phyloP scores from a whole-genome alignment of 2,113 vertebrate species.

The Chamaea fasciata region DNA sequence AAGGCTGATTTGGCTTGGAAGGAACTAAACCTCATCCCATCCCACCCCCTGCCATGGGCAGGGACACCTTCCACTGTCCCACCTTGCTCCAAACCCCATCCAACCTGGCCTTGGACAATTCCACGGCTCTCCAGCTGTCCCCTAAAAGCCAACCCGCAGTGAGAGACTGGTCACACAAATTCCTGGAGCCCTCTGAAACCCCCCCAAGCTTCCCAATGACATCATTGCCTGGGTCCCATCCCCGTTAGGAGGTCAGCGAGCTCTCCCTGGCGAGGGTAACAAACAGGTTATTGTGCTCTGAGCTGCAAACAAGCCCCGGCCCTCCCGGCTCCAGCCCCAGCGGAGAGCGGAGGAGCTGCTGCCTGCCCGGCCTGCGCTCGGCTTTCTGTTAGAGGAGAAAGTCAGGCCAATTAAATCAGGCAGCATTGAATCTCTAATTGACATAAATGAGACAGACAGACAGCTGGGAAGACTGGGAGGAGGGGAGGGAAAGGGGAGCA shows the following conservation, averaged over 20 bases:
- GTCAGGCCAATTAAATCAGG: conserved; percentile 72
- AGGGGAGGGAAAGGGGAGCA: conserved; percentile 54
- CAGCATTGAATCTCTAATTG: conserved; percentile 73
- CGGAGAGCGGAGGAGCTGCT: not conserved
- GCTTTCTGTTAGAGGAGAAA: conserved; percentile 54
- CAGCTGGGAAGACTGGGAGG: conserved; percentile 60
- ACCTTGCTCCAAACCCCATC: not conserved
- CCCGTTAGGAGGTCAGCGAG: not conserved
- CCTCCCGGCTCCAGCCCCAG: not conserved
- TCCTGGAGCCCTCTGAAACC: not conserved
- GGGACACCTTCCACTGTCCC: not conserved
- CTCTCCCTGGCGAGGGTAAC: not conserved
- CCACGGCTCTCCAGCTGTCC: not conserved
- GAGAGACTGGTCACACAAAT: not conserved
- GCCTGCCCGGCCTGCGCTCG: not conserved
- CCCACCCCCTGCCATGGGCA: not conserved
- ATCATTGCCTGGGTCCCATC: not conserved
- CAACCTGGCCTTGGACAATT: not conserved
- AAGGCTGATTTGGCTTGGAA: not conserved
- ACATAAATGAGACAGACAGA: conserved; percentile 77
- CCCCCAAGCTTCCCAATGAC: not conserved
- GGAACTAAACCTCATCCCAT: not conserved
- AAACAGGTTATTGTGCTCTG: conserved; percentile 50
- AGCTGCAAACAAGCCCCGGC: not conserved
- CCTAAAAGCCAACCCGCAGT: fast-evolving